Conservation (phyloP, 2,113 vertebrate genomes). For the Ceratotherium simum region DNA sequence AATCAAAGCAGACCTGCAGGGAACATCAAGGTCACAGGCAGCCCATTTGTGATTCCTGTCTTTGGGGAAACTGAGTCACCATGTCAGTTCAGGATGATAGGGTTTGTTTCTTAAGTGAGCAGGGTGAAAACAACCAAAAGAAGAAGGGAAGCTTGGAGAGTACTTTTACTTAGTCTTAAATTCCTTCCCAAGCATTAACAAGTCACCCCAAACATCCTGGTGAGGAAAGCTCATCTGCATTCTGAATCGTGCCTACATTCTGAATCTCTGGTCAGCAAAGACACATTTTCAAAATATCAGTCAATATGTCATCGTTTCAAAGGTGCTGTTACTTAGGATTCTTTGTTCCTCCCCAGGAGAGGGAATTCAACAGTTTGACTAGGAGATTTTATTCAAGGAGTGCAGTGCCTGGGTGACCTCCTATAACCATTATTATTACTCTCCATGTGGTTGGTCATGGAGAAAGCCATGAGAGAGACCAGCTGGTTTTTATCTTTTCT, state of each 20-base stretch:
- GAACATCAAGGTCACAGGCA: background rate
- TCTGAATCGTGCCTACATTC: background rate
- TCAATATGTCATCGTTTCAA: background rate
- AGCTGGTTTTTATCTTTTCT: background rate
- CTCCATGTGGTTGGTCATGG: background rate
- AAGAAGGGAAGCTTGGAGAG: background rate
- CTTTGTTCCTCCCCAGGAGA: background rate
- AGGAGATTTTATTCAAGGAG: background rate
- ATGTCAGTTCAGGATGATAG: background rate
- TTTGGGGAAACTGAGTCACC: background rate
- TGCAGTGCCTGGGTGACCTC: background rate
- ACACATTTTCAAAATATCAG: constrained; percentile 15
- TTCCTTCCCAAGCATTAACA: background rate
- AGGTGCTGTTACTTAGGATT: background rate
- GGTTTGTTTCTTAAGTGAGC: background rate
- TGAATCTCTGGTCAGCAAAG: background rate
- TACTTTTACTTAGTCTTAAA: background rate
- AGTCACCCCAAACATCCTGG: background rate
- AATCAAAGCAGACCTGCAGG: background rate
- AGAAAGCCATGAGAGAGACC: background rate
- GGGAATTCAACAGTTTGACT: background rate
- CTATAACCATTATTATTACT: background rate
- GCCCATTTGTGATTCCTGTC: background rate
- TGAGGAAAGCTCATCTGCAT: background rate
- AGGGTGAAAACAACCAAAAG: background rate